These are phyloP conservation scores for Xanthia togata DNA, from an alignment of 2,888 invertebrate species.

Conservation along the genomic window DNA sequence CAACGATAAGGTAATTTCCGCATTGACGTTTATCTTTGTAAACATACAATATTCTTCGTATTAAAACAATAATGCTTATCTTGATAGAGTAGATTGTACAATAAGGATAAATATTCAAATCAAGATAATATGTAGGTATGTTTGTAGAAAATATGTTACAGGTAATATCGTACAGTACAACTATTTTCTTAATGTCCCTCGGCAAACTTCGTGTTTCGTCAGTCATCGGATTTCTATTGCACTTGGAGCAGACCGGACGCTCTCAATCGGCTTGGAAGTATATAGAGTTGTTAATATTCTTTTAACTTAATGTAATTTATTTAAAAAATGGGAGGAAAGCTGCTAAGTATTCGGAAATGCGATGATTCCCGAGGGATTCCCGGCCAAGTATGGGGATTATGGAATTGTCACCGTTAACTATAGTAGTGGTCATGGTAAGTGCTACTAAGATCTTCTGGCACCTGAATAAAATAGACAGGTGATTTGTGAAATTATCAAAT, in stretches of 20 bases:
- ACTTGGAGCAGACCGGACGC: no score
- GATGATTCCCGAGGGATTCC: background rate
- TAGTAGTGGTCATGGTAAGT: background rate
- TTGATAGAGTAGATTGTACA: slow-evolving; percentile 9
- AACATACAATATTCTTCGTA: slow-evolving; percentile 34
- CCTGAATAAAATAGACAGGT: background rate
- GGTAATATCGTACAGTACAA: background rate
- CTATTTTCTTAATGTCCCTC: no score
- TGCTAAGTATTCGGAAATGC: no score
- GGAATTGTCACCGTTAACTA: background rate
- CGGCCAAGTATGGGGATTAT: background rate
- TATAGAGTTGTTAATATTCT: no score
- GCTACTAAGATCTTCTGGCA: background rate
- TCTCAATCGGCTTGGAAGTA: no score
- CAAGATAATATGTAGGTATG: background rate
- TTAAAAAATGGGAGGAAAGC: no score
- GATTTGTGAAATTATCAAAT: background rate
- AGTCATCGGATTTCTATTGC: no score
- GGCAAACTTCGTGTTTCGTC: no score
- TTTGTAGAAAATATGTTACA: background rate
- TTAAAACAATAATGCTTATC: slow-evolving; percentile 9
- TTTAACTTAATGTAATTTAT: no score
- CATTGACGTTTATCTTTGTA: slow-evolving; percentile 40
- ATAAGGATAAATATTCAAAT: slow-evolving; percentile 28
- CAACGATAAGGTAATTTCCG: slow-evolving; percentile 33